phyloP scores from a whole-genome alignment of 2,888 invertebrate genomes.

The Geophilus truncorum region DNA sequence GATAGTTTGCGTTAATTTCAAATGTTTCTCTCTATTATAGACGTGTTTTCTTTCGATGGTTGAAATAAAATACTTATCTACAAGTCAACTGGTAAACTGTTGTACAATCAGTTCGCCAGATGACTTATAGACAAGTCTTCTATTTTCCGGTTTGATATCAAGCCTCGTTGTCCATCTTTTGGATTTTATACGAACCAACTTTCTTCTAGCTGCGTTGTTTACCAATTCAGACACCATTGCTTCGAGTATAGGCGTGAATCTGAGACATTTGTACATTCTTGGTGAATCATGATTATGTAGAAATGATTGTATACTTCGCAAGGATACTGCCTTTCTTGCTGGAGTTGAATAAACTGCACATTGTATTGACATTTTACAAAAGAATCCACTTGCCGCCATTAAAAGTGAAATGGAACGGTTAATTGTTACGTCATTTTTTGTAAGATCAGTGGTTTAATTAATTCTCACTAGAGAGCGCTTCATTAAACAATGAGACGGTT shows the following conservation, averaged over 20 bases:
- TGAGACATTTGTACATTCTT: neutral
- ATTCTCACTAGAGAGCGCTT: no score
- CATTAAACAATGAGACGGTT: no score
- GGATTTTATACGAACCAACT: constrained; percentile 19
- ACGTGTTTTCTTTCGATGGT: constrained; percentile 7
- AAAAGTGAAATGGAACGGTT: no score
- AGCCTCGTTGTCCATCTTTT: constrained; percentile 29
- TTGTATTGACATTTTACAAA: neutral
- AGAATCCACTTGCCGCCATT: no score
- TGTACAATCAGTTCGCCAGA: constrained; percentile 28
- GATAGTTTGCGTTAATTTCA: constrained; percentile 25
- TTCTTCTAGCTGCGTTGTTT: constrained; percentile 2
- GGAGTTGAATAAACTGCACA: neutral
- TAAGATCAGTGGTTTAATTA: no score
- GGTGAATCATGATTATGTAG: neutral
- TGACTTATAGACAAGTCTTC: constrained; percentile 6
- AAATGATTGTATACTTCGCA: constrained; percentile 11
- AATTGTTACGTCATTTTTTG: no score
- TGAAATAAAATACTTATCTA: constrained; percentile 8
- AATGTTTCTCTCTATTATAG: neutral
- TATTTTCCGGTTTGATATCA: neutral
- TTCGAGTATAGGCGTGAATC: constrained; percentile 3
- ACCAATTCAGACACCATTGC: constrained; percentile 15
- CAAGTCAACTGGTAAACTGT: no score
- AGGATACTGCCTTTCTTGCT: constrained; percentile 25